A percentile compares a stretch with the other conserved stretches of the same genome.
Conservation (phyloP, 2,888 invertebrate genomes). For the Drosophila pseudotakahashii region DNA sequence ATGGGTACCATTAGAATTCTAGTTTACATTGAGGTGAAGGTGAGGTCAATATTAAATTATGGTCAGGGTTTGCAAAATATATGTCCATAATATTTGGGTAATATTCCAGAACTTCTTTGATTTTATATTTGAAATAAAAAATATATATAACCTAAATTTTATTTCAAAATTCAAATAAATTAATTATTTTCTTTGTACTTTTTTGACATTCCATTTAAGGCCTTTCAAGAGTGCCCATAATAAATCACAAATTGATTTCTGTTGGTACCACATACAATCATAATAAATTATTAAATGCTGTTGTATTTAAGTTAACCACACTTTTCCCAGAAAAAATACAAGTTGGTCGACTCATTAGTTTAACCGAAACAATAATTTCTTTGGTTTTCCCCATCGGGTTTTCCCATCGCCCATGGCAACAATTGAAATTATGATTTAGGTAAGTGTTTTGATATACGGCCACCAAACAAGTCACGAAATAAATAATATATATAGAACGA, state of each 20-base stretch:
- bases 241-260: constrained; percentile 12
- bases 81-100: neutral
- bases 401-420: constrained; percentile 26
- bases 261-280: neutral
- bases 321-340: neutral
- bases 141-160: no score
- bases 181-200: no score
- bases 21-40: constrained; percentile 10
- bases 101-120: neutral
- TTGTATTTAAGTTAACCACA: constrained; percentile 1
- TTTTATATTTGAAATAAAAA: no score
- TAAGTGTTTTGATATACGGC: constrained; percentile 58
- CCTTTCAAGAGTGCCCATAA: neutral
- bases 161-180: no score
- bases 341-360: constrained; percentile 21
- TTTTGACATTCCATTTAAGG: neutral
- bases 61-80: neutral
- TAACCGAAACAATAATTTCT: constrained; percentile 20
- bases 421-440: constrained; percentile 73
- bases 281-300: constrained; percentile 1
- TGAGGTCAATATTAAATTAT: neutral
- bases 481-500: constrained; percentile 34
- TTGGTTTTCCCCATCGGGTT: constrained; percentile 7
- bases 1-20: constrained; percentile 21
- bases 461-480: constrained; percentile 41